Percentiles rank a stretch among this genome's conserved stretches.
Evolutionary conservation across 37 sponge, comb jelly and placozoan genomes (phyloP).

Genomic region (Tethya wilhelma): DNA sequence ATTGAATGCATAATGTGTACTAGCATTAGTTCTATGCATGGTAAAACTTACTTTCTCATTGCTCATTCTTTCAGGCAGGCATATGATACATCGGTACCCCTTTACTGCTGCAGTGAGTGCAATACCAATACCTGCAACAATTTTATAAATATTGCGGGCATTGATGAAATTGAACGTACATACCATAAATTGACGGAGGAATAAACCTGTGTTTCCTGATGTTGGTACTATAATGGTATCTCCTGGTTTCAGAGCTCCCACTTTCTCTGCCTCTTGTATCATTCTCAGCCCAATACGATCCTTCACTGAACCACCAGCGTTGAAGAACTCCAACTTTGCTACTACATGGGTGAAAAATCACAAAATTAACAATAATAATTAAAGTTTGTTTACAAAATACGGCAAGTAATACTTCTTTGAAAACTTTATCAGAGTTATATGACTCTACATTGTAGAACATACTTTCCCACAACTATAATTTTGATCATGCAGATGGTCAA

Average conservation of each 20-base stretch:
- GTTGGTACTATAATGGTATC: slow-evolving; percentile 98
- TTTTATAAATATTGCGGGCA: not conserved
- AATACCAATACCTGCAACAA: slow-evolving; percentile 87
- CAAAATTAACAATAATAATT: too few species aligned
- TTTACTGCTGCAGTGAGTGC: slow-evolving; percentile 94
- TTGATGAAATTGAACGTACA: too few species aligned
- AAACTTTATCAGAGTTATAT: too few species aligned
- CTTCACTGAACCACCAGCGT: slow-evolving; percentile 98
- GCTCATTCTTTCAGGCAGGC: slow-evolving; percentile 99
- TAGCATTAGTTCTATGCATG: too few species aligned
- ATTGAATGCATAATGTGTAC: too few species aligned
- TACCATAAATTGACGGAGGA: not conserved
- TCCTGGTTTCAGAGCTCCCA: slow-evolving; percentile 87
- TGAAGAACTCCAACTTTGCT: slow-evolving; percentile 98
- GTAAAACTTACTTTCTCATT: slow-evolving; percentile 82
- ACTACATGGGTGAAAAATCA: too few species aligned
- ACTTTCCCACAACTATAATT: too few species aligned
- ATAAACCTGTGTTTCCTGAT: slow-evolving; percentile 96
- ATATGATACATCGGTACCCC: slow-evolving; percentile 95
- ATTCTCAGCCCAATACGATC: slow-evolving; percentile 94
- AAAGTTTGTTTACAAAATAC: too few species aligned
- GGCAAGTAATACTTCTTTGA: too few species aligned
- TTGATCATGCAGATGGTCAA: too few species aligned
- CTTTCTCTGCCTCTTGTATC: slow-evolving; percentile 92
- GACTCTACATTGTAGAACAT: too few species aligned